Conservation (phyloP, 2,113 vertebrate species). For the Anser cygnoides region DNA sequence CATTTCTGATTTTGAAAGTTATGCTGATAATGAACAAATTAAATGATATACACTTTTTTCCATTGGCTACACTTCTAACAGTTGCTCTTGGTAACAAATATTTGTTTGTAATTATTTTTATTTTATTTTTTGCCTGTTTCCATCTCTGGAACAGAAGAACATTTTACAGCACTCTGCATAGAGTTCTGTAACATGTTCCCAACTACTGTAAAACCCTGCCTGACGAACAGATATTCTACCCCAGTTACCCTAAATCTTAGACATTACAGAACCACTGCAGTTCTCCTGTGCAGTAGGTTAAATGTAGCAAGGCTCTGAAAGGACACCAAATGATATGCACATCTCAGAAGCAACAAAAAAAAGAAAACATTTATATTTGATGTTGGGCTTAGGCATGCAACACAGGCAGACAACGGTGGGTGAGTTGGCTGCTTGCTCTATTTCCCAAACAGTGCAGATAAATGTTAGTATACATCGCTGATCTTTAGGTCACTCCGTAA, state of each 20-base stretch:
- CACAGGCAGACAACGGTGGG: neutral
- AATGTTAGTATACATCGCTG: neutral
- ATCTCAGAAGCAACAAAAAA: neutral
- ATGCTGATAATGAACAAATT: neutral
- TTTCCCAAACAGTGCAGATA: neutral
- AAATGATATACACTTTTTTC: neutral
- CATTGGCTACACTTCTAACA: neutral
- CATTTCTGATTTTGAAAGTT: neutral
- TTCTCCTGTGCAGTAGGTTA: neutral
- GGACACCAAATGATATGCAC: neutral
- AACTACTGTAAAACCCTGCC: neutral
- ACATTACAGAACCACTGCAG: neutral
- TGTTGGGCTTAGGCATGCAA: neutral
- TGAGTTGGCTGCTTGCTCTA: neutral
- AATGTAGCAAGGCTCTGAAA: neutral
- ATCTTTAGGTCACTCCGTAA: neutral
- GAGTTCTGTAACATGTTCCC: neutral
- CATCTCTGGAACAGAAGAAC: neutral
- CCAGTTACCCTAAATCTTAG: neutral
- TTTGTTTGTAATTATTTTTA: neutral
- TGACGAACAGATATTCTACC: neutral
- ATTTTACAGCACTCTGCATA: rapidly evolving
- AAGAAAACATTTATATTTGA: neutral
- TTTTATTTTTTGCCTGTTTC: neutral
- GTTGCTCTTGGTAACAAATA: neutral